Conservation (phyloP, 2,888 invertebrate species). For the Drosophila picticornis region DNA sequence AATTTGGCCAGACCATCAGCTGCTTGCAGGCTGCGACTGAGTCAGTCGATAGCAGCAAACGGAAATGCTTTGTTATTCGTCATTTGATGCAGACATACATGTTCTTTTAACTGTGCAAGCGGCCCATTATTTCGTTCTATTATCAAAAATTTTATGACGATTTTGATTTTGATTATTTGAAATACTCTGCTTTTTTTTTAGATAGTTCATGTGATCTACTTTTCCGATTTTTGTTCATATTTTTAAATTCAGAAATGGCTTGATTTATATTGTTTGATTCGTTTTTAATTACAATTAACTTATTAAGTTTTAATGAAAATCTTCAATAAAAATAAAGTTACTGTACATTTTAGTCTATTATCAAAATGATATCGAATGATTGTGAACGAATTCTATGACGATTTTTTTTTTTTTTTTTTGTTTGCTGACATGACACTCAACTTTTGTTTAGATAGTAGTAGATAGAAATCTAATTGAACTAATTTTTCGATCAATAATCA, state of each 20-base stretch:
- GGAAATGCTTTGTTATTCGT: slow-evolving; percentile 39
- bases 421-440: not conserved
- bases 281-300: not conserved
- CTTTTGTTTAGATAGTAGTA: not conserved
- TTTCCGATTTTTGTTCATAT: not conserved
- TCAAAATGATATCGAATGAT: slow-evolving; percentile 21
- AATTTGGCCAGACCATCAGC: slow-evolving; percentile 46
- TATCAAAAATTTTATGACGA: not conserved
- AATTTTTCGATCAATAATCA: not conserved
- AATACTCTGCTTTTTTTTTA: not conserved
- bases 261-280: not conserved
- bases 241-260: not conserved
- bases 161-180: not conserved
- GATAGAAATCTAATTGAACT: not conserved
- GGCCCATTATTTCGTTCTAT: not conserved
- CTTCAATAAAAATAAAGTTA: not conserved
- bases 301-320: not conserved
- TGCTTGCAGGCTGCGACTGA: slow-evolving; percentile 34
- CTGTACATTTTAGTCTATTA: not conserved
- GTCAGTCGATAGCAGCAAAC: slow-evolving; percentile 1
- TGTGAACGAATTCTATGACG: not conserved
- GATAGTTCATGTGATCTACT: not conserved
- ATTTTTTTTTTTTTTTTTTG: not conserved
- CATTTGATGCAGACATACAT: not conserved
- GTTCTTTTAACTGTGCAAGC: not conserved